Evolutionary conservation across 2,888 invertebrate genomes (phyloP).

Genomic region (Drosophila colorata): DNA sequence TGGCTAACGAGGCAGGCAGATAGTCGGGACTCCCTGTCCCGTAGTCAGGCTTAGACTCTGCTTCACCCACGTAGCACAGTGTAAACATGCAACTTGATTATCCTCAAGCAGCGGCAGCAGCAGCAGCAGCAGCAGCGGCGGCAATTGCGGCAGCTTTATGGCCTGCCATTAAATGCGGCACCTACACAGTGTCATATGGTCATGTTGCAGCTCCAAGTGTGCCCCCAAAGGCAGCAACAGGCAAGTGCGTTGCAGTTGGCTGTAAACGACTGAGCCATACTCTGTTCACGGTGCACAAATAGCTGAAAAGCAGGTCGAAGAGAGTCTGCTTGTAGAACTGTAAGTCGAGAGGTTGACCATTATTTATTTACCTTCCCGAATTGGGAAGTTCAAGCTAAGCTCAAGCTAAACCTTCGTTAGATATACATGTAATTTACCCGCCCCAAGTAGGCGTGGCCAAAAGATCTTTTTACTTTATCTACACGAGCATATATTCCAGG

Average conservation of each 20-base stretch:
- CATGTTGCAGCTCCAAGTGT: constrained; percentile 45
- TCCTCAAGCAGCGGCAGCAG: constrained; percentile 50
- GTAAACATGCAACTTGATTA: constrained; percentile 82
- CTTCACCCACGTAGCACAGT: constrained; percentile 74
- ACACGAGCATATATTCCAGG: no score
- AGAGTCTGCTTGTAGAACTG: no score
- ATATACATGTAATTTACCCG: no score
- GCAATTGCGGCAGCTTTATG: constrained; percentile 55
- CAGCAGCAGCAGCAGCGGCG: constrained; percentile 7
- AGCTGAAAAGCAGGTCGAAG: no score
- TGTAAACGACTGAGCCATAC: not conserved
- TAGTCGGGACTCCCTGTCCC: constrained; percentile 8
- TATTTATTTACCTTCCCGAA: no score
- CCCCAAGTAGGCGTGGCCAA: no score
- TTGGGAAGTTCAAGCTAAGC: no score
- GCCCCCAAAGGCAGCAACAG: constrained; percentile 22
- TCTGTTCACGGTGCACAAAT: not conserved
- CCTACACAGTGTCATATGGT: constrained; percentile 61
- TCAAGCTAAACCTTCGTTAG: no score
- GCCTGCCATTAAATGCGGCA: constrained; percentile 73
- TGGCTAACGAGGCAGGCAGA: constrained; percentile 55
- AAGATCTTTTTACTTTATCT: no score
- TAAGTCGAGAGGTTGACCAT: no score
- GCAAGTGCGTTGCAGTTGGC: no score
- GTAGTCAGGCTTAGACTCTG: not conserved